Base-by-base conservation (phyloP, 1,140 invertebrate species). In the Brachionus calyciflorus region DNA sequence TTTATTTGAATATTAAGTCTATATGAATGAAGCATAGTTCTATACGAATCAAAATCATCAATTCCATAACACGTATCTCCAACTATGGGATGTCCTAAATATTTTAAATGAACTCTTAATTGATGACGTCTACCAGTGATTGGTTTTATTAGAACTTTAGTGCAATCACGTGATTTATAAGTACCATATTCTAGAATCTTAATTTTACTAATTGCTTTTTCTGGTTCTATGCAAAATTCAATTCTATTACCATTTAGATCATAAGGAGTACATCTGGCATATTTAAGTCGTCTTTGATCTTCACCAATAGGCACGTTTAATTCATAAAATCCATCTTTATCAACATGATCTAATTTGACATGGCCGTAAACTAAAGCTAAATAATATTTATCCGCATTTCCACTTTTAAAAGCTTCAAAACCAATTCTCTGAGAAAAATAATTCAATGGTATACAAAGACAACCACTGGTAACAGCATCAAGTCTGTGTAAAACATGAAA, bases 41-140 rank as follows among this genome's bases (percentile, higher is more conserved):
- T 19, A 44, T 63, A 60, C 21, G 76, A 44, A 24, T 77, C 51
- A 77, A 33, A 77, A 68, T 77, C 76, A 68, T 68, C 76, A 12
- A 55, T 44, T 17, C 51, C 53, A 68, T 78, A 78, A 12, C 77
- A 49, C 9, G 24, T 44, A 30, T 97, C 94, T 81, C 95, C 95
- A 4, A 94, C 90, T 76, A 97, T 94, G 3, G 94, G 94, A 86
- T 92, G 93, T 73, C 93, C 94, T 80, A 96, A 87, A 85, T 92
- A 97, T 82, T 96, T 94, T 48, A 97, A 88, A 86, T 97, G 94
- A 17, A 97, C 93, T 73, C 94, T 88, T 78, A 97, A 96, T 85
- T 97, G 94, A 84, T 97, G 94, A 91, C 96, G 96, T 76, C 94
- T 86, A 0, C 94, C 94, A 0, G 94, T 96, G 2, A 65, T 33